Base-by-base conservation (phyloP, 2,797 vertebrate species). In the Poecilia gillii region DNA sequence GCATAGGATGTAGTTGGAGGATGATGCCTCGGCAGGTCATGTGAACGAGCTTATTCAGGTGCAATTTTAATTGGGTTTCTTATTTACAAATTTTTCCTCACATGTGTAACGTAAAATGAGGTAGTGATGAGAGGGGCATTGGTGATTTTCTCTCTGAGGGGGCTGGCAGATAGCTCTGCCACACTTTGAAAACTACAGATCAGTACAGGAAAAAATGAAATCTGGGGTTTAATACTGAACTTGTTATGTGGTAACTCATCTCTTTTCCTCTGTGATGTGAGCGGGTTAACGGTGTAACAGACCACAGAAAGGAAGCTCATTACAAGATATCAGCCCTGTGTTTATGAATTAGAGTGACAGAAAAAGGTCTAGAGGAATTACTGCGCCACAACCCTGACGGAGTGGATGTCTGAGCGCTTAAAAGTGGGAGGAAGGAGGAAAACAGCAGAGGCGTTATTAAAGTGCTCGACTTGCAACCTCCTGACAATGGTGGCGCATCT, bases 221-320 rank as follows among this genome's bases (percentile, higher is more conserved):
- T 81, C 90, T 84, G 75, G 81, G 88, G 85, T 87, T 74, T 88
- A 92, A 91, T 75, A 88, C 87, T 91, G 85, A 90, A 87, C 87
- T 88, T 90, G 90, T 89, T 92, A 92, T 92, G 87, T 92, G 88
- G 90, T 79, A 85, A 77, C 74, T 87, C 0, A 70, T 59, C 70
- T 78, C 75, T 76, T 82, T 74, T 73, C 81, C 80, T 77, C 47
- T 47, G 88, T 78, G 88, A 86, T 91, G 91, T 92, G 89, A 91
- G 88, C 81, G 88, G 93, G 92, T 95, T 95, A 95, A 95, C 92
- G 90, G 90, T 74, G 85, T 93, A 95, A 95, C 94, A 83, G 92
- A 88, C 92, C 76, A 53, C 87, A 90, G 90, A 93, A 88, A 81
- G 87, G 86, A 88, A 90, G 84, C 93, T 95, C 93, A 95, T 95